A percentile compares a stretch with the other conserved stretches of the same genome.
phyloP scores from a whole-genome alignment of 2,888 invertebrate species.

The Syrista parreyssii region DNA sequence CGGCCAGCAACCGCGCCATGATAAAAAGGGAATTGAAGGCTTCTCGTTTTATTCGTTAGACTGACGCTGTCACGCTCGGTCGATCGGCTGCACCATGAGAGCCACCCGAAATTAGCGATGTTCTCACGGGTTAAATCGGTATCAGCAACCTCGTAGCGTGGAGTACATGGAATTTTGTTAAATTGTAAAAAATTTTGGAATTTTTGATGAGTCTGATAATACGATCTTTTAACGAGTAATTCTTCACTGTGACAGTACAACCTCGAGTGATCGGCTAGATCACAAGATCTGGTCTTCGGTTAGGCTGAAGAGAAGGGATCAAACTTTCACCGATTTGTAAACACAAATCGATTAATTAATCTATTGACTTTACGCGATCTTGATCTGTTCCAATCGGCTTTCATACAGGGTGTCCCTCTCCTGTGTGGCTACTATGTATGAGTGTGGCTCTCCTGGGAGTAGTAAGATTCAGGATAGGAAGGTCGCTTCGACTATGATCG shows the following conservation, averaged over 20 bases:
- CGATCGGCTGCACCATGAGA: background rate
- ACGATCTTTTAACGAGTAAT: background rate
- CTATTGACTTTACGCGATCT: conserved; percentile 29
- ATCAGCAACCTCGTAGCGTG: background rate
- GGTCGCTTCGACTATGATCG: background rate
- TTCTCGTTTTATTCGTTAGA: conserved; percentile 1
- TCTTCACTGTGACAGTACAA: background rate
- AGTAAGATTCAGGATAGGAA: background rate
- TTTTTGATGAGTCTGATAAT: background rate
- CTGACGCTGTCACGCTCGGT: conserved; percentile 4
- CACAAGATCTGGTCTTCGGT: background rate
- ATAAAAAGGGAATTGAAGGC: background rate
- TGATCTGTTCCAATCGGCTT: background rate
- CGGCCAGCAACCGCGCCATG: background rate
- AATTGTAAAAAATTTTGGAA: background rate
- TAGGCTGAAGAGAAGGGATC: conserved; percentile 5
- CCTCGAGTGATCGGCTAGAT: background rate
- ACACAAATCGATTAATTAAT: conserved; percentile 36
- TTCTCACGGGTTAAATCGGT: conserved; percentile 2
- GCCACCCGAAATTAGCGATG: conserved; percentile 2
- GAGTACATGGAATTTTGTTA: background rate
- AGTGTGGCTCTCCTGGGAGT: background rate
- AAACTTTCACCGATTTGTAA: conserved; percentile 42
- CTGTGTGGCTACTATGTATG: background rate
- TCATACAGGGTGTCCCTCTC: background rate